These are phyloP conservation scores for Brachionus rotundiformis DNA, from an alignment of 1,140 invertebrate genomes.

Conservation along the genomic window DNA sequence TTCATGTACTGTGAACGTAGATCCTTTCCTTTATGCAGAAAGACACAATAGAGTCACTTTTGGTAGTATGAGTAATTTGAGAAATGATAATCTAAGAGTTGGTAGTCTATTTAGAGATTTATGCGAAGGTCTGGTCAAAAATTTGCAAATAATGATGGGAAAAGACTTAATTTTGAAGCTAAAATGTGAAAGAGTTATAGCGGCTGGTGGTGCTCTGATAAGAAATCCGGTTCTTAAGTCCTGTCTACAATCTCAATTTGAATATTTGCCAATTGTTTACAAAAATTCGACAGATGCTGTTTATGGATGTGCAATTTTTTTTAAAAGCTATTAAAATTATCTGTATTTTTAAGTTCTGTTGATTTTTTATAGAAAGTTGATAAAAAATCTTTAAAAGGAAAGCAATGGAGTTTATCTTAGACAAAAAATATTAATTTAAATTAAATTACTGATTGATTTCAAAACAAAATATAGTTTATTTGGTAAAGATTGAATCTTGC, in stretches of 20 bases:
- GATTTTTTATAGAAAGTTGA: too few relatives aligned
- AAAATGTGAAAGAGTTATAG: conserved; percentile 30
- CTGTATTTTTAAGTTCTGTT: too few relatives aligned
- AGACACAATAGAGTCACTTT: conserved; percentile 71
- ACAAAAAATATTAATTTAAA: too few relatives aligned
- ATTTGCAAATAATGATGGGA: conserved; percentile 69
- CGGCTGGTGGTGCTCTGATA: conserved; percentile 23
- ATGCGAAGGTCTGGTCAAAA: conserved; percentile 77
- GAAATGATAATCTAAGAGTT: conserved; percentile 71
- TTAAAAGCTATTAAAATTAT: too few relatives aligned
- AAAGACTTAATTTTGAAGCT: conserved; percentile 38
- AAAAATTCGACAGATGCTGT: conserved; percentile 20
- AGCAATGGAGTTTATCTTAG: too few relatives aligned
- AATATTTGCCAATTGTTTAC: neutral
- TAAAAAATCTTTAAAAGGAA: too few relatives aligned
- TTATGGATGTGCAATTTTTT: conserved; percentile 37
- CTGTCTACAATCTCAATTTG: neutral
- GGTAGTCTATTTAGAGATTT: conserved; percentile 73
- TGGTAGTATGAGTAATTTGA: conserved; percentile 73
- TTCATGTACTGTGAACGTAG: conserved; percentile 56
- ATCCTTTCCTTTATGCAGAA: conserved; percentile 76
- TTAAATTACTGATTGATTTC: too few relatives aligned
- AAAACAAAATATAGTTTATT: too few relatives aligned
- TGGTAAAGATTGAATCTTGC: too few relatives aligned
- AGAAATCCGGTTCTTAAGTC: neutral